These are phyloP conservation scores for Helarctos malayanus DNA, from an alignment of 2,797 vertebrate genomes.

Conservation along the genomic window DNA sequence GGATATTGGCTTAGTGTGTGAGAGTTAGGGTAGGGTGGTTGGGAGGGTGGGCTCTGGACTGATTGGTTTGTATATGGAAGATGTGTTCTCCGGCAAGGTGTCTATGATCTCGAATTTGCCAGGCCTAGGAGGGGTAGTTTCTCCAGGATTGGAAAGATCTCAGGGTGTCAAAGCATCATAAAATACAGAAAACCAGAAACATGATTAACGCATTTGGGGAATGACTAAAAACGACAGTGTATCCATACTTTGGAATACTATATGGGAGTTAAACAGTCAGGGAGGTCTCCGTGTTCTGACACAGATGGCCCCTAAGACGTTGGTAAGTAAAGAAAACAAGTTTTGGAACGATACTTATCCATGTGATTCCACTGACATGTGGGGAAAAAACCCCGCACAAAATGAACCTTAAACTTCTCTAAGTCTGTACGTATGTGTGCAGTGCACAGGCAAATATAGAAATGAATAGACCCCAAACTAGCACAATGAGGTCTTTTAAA, in stretches of 20 bases:
- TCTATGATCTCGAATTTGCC: neutral
- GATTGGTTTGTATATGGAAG: neutral
- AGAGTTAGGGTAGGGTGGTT: neutral
- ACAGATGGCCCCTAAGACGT: neutral
- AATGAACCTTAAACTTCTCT: neutral
- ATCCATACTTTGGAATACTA: neutral
- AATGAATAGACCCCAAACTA: neutral
- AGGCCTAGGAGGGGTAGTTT: neutral
- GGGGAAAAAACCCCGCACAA: neutral
- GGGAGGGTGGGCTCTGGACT: neutral
- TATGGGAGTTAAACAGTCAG: neutral
- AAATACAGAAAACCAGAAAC: neutral
- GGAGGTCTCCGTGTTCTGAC: neutral
- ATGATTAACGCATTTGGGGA: neutral
- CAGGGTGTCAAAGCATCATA: neutral
- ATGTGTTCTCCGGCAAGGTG: neutral
- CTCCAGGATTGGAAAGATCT: neutral
- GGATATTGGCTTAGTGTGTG: neutral
- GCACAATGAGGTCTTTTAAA: neutral
- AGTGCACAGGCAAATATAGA: neutral
- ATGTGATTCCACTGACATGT: neutral
- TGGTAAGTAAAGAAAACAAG: neutral
- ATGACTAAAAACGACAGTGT: neutral
- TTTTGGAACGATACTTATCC: neutral
- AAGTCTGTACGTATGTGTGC: neutral